Conservation (phyloP, 2,113 vertebrate genomes). For the Crotalus horridus region DNA sequence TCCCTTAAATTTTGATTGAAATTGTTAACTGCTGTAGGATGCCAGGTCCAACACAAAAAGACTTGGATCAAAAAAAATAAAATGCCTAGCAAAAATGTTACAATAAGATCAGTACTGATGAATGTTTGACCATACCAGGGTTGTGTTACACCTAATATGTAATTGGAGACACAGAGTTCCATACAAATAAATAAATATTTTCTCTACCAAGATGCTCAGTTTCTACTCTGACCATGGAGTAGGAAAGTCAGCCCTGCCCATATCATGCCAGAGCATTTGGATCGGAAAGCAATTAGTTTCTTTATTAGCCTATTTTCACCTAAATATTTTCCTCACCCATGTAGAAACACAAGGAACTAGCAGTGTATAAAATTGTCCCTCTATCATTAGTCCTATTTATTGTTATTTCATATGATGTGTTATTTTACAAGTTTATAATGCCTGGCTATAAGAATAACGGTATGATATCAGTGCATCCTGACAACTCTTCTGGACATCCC, state of each 20-base stretch:
- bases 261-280: neutral
- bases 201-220: neutral
- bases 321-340: neutral
- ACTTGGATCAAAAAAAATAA: neutral
- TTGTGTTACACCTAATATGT: neutral
- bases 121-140: neutral
- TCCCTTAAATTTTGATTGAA: neutral
- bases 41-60: neutral
- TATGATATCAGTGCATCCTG: neutral
- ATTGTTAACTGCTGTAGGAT: neutral
- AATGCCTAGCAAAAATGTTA: neutral
- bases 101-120: neutral
- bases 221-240: neutral
- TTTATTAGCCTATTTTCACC: neutral
- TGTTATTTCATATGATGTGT: conserved; percentile 17
- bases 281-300: neutral
- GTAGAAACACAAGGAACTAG: neutral
- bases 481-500: neutral
- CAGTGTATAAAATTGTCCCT: conserved; percentile 22
- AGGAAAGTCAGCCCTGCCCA: neutral
- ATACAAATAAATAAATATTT: neutral
- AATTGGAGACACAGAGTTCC: neutral
- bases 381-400: conserved; percentile 38
- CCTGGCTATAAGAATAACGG: neutral
- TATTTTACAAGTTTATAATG: conserved; percentile 20